Evolutionary conservation across 2,797 vertebrate genomes (phyloP).

Genomic region (Melanotaenia nigrans): DNA sequence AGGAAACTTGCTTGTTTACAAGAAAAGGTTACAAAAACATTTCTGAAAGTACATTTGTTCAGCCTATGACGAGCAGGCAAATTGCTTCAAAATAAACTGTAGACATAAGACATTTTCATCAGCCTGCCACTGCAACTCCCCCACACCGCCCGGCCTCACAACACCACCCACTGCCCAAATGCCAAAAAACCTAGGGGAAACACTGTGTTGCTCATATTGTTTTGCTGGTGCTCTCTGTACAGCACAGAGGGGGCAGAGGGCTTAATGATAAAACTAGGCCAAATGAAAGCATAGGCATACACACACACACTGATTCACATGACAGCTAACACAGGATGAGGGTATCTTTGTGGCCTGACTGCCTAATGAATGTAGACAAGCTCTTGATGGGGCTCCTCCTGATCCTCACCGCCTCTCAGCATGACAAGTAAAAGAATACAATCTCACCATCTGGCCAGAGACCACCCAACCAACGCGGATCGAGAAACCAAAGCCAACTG

Average conservation of each 20-base stretch:
- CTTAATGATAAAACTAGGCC: constrained; percentile 24
- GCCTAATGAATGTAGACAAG: constrained; percentile 68
- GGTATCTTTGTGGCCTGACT: constrained; percentile 41
- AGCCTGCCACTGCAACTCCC: not conserved
- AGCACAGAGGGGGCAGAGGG: constrained; percentile 15
- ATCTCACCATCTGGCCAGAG: constrained; percentile 61
- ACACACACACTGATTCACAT: constrained; percentile 1
- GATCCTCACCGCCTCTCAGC: constrained; percentile 52
- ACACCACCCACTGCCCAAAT: no score
- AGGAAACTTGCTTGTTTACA: constrained; percentile 25
- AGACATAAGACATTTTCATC: constrained; percentile 12
- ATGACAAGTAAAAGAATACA: constrained; percentile 41
- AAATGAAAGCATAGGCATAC: constrained; percentile 27
- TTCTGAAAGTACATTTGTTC: not conserved
- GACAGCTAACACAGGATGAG: constrained; percentile 15
- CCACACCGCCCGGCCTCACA: no score
- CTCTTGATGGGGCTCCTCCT: constrained; percentile 56
- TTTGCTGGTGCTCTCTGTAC: constrained; percentile 10
- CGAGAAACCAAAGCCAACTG: not conserved
- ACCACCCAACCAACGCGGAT: constrained; percentile 49
- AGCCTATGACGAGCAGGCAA: constrained; percentile 14
- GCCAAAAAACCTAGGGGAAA: no score
- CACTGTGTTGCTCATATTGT: constrained; percentile 24
- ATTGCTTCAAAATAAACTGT: constrained; percentile 1
- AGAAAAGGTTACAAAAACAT: constrained; percentile 12